These are phyloP conservation scores for Drosophila asahinai DNA, from an alignment of 1,140 invertebrate species.

Conservation along the genomic window DNA sequence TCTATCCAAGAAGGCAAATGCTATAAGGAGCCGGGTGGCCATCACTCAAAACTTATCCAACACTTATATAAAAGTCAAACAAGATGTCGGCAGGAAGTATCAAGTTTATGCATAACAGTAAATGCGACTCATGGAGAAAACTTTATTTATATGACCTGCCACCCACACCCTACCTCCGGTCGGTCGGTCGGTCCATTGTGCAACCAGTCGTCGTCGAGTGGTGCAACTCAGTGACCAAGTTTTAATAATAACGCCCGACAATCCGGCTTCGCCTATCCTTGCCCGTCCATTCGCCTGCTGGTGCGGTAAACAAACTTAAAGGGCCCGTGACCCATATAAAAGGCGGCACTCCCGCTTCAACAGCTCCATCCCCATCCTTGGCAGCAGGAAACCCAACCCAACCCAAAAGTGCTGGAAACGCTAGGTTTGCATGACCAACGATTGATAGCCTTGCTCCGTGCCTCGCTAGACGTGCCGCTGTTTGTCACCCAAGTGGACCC, in stretches of 20 bases:
- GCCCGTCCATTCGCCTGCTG: conserved; percentile 7
- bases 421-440: conserved; percentile 64
- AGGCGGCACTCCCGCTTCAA: conserved; percentile 20
- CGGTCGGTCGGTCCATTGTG: conserved; percentile 25
- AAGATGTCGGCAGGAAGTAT: conserved; percentile 25
- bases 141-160: conserved; percentile 24
- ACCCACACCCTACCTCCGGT: neutral
- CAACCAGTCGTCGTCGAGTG: conserved; percentile 33
- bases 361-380: conserved; percentile 1
- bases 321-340: conserved; percentile 69
- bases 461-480: conserved; percentile 1
- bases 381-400: conserved; percentile 34
- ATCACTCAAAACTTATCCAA: conserved; percentile 30
- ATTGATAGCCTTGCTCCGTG: conserved; percentile 57
- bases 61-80: conserved; percentile 58
- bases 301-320: conserved; percentile 73
- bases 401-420: conserved; percentile 28
- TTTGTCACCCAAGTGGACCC: conserved; percentile 32
- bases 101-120: conserved; percentile 63
- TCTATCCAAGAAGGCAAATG: neutral
- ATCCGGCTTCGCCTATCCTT: conserved; percentile 18
- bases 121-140: conserved; percentile 53
- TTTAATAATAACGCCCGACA: conserved; percentile 61
- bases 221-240: conserved; percentile 54
- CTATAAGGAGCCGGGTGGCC: neutral